Base-by-base conservation (phyloP, 2,888 invertebrate genomes). In the Cataglyphis livida region DNA sequence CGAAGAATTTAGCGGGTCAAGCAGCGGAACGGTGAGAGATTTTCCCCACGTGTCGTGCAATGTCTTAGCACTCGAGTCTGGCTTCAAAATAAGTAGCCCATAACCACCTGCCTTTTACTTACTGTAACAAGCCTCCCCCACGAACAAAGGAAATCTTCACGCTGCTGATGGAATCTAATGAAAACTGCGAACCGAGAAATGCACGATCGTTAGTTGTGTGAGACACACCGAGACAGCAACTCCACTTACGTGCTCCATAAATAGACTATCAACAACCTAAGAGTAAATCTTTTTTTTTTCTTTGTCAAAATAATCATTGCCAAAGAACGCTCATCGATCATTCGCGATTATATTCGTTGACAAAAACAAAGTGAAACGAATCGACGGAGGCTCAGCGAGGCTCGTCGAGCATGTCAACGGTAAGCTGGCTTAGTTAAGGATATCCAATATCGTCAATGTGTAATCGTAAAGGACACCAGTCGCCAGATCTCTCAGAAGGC, bases 21-120 rank as follows among this genome's bases (percentile, higher is more conserved):
- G 61, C 59, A 79, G 48, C 68, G 75, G 83, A 62, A 79, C 73
- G 66, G 59, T 32, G 75, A 57, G 82, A 81, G 75, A 84, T 89
- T 85, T 81, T 62, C 83, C 54, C 73, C 61, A 21, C 44, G 21
- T 61, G 81, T 74, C 81, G 61, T 75, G 54, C 66, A 28, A 51
- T 41, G 59, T 51, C 78, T 79, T 78, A 68, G 81, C 76, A 84
- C 83, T 76, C 75, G 84, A 84, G 82, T 87, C 84, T 86, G 82
- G 79, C 83, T 81, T 73, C 84, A 79, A 83, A 84, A 90, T 91
- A 94, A 94, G 94, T 93, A 94, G 94, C 91, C 92, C 94, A 93
- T 92, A 92, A 92, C 92, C 85, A 85, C 66, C 85, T 84, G 85
- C 85, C 90, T 91, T 91, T 93, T 25, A 66, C 66, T 76, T 92